Percentiles rank a stretch among this genome's conserved stretches.
Evolutionary conservation across 1,140 invertebrate genomes (phyloP).

Genomic region (Aphis craccivora): DNA sequence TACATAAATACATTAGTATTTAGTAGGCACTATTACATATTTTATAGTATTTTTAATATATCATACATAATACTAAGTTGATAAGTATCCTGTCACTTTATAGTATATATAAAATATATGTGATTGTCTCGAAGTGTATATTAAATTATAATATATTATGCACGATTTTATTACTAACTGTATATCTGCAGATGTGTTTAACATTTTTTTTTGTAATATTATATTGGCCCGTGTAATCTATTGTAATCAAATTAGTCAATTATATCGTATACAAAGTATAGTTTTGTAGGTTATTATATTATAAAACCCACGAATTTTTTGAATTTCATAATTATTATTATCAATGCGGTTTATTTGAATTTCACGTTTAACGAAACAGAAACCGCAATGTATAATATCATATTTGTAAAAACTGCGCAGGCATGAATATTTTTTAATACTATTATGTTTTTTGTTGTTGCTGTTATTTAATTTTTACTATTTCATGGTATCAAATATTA

Average conservation of each 20-base stretch:
- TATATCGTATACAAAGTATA: not conserved
- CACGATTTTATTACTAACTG: not conserved
- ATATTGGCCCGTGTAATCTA: not conserved
- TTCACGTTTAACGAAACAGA: not conserved
- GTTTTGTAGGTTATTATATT: not conserved
- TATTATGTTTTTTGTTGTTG: not conserved
- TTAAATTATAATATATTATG: not conserved
- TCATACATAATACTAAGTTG: not conserved
- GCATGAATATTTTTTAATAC: not conserved
- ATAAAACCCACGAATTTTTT: not conserved
- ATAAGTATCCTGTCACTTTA: not conserved
- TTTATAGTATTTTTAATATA: not conserved
- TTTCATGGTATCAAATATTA: not conserved
- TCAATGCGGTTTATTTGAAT: not conserved
- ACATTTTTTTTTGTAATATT: not conserved
- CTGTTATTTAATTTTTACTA: not conserved
- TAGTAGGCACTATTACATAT: not conserved
- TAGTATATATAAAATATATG: not conserved
- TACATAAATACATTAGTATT: too few relatives aligned
- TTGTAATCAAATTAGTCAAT: not conserved
- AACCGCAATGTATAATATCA: not conserved
- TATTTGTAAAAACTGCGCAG: not conserved
- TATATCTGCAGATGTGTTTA: not conserved
- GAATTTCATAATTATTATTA: not conserved
- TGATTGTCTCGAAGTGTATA: not conserved